These are phyloP conservation scores for Homarus gammarus DNA, from an alignment of 2,888 invertebrate genomes.

Conservation along the genomic window DNA sequence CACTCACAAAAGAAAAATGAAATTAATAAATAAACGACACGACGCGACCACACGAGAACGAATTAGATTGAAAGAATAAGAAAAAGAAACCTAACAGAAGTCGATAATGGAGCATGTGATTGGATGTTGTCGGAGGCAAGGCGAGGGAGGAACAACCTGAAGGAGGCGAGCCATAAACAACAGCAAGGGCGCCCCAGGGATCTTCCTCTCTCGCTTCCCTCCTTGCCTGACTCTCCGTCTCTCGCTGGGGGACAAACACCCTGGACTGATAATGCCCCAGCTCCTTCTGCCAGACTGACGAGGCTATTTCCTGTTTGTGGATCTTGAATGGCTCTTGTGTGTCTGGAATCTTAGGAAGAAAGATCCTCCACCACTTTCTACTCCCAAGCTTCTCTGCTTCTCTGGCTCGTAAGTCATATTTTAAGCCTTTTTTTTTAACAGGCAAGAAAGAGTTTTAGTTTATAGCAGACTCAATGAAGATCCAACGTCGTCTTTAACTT, in stretches of 20 bases:
- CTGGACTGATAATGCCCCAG: not conserved
- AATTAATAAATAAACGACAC: not conserved
- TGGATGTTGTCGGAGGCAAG: not conserved
- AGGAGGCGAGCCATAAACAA: not conserved
- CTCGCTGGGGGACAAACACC: not conserved
- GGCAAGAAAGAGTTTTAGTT: too few relatives aligned
- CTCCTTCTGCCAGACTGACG: not conserved
- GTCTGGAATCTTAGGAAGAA: too few relatives aligned
- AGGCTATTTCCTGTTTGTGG: not conserved
- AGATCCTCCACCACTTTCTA: too few relatives aligned
- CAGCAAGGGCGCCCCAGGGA: not conserved
- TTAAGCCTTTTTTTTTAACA: too few relatives aligned
- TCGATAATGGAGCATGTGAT: conserved; percentile 1
- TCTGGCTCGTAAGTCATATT: too few relatives aligned
- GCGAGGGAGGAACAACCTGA: not conserved
- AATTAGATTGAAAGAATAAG: not conserved
- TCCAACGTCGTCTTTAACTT: too few relatives aligned
- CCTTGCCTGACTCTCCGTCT: not conserved
- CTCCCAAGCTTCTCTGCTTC: too few relatives aligned
- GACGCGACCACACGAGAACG: not conserved
- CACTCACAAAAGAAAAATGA: not conserved
- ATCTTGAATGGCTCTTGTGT: not conserved
- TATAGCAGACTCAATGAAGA: too few relatives aligned
- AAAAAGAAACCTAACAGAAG: too few relatives aligned
- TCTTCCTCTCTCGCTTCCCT: not conserved